A percentile compares a stretch with the other conserved stretches of the same genome.
phyloP scores from a whole-genome alignment of 2,888 invertebrate genomes.

The Apoderus coryli region DNA sequence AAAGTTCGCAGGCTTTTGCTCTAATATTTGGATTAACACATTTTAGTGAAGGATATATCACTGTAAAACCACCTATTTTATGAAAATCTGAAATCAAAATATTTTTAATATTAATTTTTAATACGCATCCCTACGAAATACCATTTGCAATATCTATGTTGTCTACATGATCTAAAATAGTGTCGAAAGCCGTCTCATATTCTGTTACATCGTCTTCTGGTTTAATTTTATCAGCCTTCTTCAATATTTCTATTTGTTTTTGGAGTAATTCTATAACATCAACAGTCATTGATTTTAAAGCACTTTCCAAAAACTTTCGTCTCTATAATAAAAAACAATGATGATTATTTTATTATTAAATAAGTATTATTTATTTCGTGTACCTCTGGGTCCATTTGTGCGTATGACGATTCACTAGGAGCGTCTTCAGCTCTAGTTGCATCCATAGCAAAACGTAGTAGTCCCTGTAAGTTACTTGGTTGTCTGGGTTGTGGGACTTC shows the following conservation, averaged over 20 bases:
- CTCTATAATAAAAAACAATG: conserved; percentile 37
- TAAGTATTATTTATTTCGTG: too few species aligned
- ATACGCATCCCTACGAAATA: too few species aligned
- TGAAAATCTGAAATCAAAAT: conserved; percentile 48
- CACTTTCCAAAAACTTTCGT: conserved; percentile 54
- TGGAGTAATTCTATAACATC: conserved; percentile 53
- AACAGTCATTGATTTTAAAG: conserved; percentile 52
- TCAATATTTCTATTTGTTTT: conserved; percentile 43
- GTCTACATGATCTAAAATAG: conserved; percentile 52
- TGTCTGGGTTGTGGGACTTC: conserved; percentile 25
- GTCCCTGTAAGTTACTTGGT: conserved; percentile 34
- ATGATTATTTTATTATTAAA: conserved; percentile 1
- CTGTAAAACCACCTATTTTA: conserved; percentile 66
- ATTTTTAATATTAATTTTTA: too few species aligned
- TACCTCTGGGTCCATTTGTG: conserved; percentile 54
- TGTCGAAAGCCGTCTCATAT: conserved; percentile 48
- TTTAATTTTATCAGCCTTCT: conserved; percentile 33
- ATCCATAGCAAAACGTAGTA: conserved; percentile 56
- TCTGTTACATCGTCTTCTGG: conserved; percentile 41
- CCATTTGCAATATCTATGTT: conserved; percentile 70
- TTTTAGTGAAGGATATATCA: conserved; percentile 53
- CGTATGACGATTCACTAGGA: conserved; percentile 33
- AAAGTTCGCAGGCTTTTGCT: conserved; percentile 46
- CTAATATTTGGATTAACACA: conserved; percentile 47
- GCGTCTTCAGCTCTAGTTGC: conserved; percentile 46